phyloP scores from a whole-genome alignment of 2,113 vertebrate genomes.

The Oreochromis spilurus region DNA sequence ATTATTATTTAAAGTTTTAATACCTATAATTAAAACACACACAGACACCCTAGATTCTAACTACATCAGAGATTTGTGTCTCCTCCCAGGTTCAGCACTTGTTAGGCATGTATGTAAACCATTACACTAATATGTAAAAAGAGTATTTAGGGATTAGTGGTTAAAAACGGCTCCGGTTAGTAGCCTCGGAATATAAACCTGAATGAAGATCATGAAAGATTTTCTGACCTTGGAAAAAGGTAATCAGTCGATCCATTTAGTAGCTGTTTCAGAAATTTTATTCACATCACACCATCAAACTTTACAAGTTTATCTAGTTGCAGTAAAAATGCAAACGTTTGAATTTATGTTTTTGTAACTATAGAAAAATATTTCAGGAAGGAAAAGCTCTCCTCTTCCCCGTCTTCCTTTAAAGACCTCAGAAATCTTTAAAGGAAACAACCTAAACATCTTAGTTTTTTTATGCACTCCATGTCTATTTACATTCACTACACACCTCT shows the following conservation, averaged over 20 bases:
- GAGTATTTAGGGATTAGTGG: background rate
- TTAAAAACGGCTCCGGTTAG: background rate
- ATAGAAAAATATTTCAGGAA: background rate
- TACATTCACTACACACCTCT: background rate
- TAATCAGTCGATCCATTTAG: background rate
- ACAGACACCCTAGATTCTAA: background rate
- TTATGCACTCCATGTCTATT: background rate
- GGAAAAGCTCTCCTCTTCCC: background rate
- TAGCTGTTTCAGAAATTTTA: background rate
- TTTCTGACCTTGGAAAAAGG: background rate
- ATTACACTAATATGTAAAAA: background rate
- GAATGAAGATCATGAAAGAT: background rate
- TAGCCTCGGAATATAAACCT: background rate
- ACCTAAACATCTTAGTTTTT: background rate
- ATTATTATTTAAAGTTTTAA: background rate
- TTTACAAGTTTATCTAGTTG: background rate
- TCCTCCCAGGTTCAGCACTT: background rate
- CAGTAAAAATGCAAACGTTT: background rate
- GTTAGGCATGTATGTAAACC: background rate
- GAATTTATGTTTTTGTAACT: background rate
- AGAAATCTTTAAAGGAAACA: background rate
- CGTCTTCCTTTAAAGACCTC: background rate
- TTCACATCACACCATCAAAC: background rate
- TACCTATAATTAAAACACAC: background rate
- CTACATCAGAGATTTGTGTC: background rate